A percentile compares a stretch with the other conserved stretches of the same genome.
Evolutionary conservation across 2,888 invertebrate species (phyloP).

Genomic region (Phaonia tiefii): DNA sequence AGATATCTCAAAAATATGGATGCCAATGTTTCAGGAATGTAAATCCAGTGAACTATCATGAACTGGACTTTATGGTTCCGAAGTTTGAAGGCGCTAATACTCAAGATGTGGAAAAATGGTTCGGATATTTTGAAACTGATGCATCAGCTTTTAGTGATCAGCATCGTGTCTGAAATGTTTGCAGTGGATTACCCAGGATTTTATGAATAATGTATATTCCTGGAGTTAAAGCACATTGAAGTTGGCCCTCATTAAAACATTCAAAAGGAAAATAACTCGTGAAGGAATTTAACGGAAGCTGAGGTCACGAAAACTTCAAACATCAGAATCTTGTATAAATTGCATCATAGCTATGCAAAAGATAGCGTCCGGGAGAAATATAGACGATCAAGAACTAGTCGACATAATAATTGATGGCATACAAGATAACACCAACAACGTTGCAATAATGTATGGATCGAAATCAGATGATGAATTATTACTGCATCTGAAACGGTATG

Average conservation of each 20-base stretch:
- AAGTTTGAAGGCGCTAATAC: too few species aligned
- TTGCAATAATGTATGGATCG: too few species aligned
- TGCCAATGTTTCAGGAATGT: too few species aligned
- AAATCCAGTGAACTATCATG: too few species aligned
- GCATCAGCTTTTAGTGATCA: too few species aligned
- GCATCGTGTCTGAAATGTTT: neutral
- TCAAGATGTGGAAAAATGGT: too few species aligned
- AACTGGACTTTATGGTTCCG: too few species aligned
- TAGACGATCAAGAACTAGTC: neutral
- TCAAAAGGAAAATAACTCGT: neutral
- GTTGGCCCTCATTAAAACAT: neutral
- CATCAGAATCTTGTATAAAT: neutral
- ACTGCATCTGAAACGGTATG: neutral
- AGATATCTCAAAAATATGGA: too few species aligned
- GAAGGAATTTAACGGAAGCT: neutral
- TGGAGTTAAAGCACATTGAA: neutral
- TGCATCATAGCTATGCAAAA: neutral
- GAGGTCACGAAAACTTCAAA: neutral
- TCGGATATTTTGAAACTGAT: too few species aligned
- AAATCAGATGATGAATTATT: too few species aligned
- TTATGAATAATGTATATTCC: neutral
- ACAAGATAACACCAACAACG: too few species aligned
- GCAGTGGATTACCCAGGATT: neutral
- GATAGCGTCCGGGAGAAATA: neutral
- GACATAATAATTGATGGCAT: too few species aligned